Evolutionary conservation across 2,797 vertebrate species (phyloP).

Genomic region (Enteromius thamalakanensis): DNA sequence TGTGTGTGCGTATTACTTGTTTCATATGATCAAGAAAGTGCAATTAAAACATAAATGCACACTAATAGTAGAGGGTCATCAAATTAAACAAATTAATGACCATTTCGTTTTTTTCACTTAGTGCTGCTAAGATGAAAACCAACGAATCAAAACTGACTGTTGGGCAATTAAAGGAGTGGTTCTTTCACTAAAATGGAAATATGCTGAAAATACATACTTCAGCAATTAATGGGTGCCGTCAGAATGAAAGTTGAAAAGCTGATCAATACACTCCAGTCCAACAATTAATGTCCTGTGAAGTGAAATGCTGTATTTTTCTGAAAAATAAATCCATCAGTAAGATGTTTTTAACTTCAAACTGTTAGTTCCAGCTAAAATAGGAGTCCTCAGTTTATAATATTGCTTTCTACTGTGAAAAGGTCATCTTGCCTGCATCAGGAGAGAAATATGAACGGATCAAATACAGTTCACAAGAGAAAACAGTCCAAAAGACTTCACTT

Average conservation of each 20-base stretch:
- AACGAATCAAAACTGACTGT: background rate
- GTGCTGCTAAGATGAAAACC: background rate
- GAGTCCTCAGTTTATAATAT: background rate
- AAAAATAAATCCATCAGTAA: background rate
- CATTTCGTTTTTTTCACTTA: background rate
- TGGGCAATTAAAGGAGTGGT: background rate
- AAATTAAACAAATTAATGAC: background rate
- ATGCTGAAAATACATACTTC: background rate
- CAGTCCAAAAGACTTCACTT: background rate
- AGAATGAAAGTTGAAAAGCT: background rate
- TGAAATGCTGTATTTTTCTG: background rate
- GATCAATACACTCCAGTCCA: background rate
- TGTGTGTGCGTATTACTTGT: background rate
- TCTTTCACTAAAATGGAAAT: background rate
- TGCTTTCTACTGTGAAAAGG: background rate
- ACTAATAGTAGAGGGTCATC: background rate
- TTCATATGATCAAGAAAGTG: background rate
- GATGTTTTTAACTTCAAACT: background rate
- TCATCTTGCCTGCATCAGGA: background rate
- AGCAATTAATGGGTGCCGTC: background rate
- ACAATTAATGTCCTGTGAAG: background rate
- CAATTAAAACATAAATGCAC: background rate
- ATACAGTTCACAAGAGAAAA: background rate
- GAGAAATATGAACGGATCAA: background rate
- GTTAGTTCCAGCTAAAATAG: background rate